These are phyloP conservation scores for Cryptoblepharus egeriae DNA, from an alignment of 2,797 vertebrate species.

Conservation along the genomic window DNA sequence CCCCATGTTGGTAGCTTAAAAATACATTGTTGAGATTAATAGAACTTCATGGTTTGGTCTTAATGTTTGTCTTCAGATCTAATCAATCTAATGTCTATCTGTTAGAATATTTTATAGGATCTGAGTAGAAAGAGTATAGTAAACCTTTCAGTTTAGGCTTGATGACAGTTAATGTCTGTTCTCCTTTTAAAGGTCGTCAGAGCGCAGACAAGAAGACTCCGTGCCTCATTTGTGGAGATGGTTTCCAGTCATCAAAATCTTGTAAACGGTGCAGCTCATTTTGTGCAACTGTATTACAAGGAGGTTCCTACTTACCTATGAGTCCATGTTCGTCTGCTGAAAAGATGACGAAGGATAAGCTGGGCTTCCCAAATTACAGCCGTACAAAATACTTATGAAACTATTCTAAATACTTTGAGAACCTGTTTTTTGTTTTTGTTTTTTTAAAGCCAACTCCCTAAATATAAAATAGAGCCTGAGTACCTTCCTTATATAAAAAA, in stretches of 20 bases:
- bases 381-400: slow-evolving; percentile 27
- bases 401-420: slow-evolving; percentile 22
- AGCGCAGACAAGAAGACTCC: slow-evolving; percentile 21
- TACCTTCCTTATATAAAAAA: slow-evolving; percentile 5
- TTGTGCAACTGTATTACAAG: slow-evolving; percentile 50
- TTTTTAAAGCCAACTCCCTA: slow-evolving; percentile 14
- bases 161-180: slow-evolving; percentile 19
- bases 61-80: not conserved
- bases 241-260: slow-evolving; percentile 35
- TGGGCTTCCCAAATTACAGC: slow-evolving; percentile 11
- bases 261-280: slow-evolving; percentile 57
- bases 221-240: slow-evolving; percentile 45
- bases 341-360: not conserved
- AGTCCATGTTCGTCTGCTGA: not conserved
- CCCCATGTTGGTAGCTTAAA: not conserved
- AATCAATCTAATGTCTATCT: not conserved
- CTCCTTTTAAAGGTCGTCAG: slow-evolving; percentile 40
- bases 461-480: slow-evolving; percentile 12
- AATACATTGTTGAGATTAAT: not conserved
- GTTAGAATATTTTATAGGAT: not conserved
- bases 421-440: slow-evolving; percentile 19
- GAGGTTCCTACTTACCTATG: slow-evolving; percentile 33
- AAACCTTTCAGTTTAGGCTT: not conserved
- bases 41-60: not conserved
- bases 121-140: not conserved